Conservation (phyloP, 2,888 invertebrate species). For the Mycogona germanica region DNA sequence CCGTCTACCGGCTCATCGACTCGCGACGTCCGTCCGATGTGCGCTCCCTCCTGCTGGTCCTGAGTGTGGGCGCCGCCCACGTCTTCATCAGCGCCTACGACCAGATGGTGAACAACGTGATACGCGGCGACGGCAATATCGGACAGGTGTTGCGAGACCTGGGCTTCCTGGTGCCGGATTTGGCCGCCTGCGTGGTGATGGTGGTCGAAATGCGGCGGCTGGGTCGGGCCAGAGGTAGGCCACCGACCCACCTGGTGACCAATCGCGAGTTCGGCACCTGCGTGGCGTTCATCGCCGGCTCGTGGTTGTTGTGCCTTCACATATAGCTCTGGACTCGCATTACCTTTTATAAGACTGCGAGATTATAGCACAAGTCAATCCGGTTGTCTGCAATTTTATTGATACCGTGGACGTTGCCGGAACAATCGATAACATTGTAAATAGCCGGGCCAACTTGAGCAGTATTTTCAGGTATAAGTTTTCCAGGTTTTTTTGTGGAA, state of each 20-base stretch:
- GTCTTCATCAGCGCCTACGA: constrained; percentile 50
- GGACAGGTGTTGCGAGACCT: constrained; percentile 54
- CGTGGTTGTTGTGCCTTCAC: constrained; percentile 16
- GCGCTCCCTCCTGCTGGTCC: constrained; percentile 44
- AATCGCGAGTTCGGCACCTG: constrained; percentile 33
- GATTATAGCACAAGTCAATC: too few species aligned
- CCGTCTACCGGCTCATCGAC: constrained; percentile 46
- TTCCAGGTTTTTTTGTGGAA: too few species aligned
- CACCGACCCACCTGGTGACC: constrained; percentile 30
- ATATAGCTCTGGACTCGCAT: too few species aligned
- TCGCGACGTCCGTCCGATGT: constrained; percentile 41
- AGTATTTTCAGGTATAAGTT: too few species aligned
- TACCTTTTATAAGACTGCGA: too few species aligned
- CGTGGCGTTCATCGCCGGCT: constrained; percentile 26
- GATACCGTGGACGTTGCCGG: too few species aligned
- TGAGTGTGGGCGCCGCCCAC: constrained; percentile 47
- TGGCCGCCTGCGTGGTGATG: constrained; percentile 48
- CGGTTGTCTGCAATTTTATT: too few species aligned
- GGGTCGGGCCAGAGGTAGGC: constrained; percentile 28
- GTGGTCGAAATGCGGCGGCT: constrained; percentile 30
- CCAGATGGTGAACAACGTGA: constrained; percentile 50
- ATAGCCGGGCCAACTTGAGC: too few species aligned
- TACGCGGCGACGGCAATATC: constrained; percentile 48
- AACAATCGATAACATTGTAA: too few species aligned
- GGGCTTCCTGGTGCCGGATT: constrained; percentile 53